phyloP scores from a whole-genome alignment of 2,888 invertebrate genomes.

The Pandemis heparana region DNA sequence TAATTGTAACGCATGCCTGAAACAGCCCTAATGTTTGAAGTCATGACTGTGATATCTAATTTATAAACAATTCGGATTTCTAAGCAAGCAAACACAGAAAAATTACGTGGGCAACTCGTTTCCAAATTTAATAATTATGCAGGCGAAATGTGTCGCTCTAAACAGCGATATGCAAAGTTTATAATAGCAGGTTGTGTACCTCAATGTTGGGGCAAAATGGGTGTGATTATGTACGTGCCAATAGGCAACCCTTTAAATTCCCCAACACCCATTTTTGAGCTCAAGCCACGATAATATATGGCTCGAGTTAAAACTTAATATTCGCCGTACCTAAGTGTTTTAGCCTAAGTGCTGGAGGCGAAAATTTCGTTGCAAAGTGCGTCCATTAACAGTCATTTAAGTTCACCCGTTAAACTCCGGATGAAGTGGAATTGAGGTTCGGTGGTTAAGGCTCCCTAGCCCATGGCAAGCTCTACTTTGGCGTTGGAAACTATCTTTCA shows the following conservation, averaged over 20 bases:
- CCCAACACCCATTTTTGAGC: slow-evolving; percentile 23
- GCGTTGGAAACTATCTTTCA: slow-evolving; percentile 8
- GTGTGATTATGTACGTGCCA: neutral
- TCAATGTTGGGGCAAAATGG: neutral
- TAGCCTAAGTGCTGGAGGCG: slow-evolving; percentile 57
- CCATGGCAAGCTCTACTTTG: slow-evolving; percentile 16
- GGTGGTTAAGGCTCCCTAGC: slow-evolving; percentile 47
- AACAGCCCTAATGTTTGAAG: too few relatives aligned
- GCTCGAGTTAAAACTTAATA: slow-evolving; percentile 45
- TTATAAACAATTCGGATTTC: too few relatives aligned
- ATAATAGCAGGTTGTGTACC: neutral
- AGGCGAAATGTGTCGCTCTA: neutral
- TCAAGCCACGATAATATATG: slow-evolving; percentile 43
- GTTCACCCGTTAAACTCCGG: slow-evolving; percentile 69
- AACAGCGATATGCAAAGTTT: neutral
- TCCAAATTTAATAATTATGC: neutral
- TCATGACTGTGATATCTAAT: too few relatives aligned
- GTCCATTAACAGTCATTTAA: slow-evolving; percentile 74
- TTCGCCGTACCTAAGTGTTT: slow-evolving; percentile 50
- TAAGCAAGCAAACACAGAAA: too few relatives aligned
- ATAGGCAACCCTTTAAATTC: slow-evolving; percentile 6
- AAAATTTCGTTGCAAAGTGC: slow-evolving; percentile 70
- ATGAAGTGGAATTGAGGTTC: slow-evolving; percentile 61
- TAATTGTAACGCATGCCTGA: too few relatives aligned
- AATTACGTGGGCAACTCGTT: too few relatives aligned